Conservation (phyloP, 2,888 invertebrate species). For the Bellardia pandia region DNA sequence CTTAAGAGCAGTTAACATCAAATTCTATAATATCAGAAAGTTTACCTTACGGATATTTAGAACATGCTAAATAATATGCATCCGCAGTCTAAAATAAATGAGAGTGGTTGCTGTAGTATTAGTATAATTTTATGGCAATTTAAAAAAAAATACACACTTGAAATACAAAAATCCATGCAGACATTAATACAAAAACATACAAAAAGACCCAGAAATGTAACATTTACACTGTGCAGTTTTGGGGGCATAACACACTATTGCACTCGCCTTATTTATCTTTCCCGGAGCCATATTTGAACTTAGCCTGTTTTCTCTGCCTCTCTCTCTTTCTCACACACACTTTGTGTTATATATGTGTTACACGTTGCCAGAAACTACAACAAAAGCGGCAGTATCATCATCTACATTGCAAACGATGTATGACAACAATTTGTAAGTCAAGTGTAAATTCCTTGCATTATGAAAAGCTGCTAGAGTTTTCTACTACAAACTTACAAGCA, state of each 20-base stretch:
- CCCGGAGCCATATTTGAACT: conserved; percentile 64
- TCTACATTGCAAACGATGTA: conserved; percentile 55
- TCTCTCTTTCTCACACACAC: not conserved
- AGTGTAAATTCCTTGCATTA: conserved; percentile 70
- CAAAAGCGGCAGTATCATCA: conserved; percentile 36
- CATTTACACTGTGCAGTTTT: conserved; percentile 19
- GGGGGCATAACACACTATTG: conserved; percentile 21
- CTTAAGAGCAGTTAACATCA: conserved; percentile 35
- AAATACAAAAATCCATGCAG: not conserved
- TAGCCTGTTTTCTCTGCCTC: conserved; percentile 39
- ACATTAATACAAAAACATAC: not conserved
- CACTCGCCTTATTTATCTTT: conserved; percentile 59
- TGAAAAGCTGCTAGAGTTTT: conserved; percentile 53
- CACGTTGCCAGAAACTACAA: conserved; percentile 13
- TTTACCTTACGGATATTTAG: conserved; percentile 60
- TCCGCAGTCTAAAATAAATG: conserved; percentile 51
- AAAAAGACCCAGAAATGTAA: conserved; percentile 7
- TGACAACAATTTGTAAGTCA: conserved; percentile 71
- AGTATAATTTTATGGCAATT: conserved; percentile 52
- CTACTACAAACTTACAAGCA: conserved; percentile 3
- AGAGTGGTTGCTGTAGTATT: conserved; percentile 19
- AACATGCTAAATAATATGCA: conserved; percentile 49
- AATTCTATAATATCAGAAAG: conserved; percentile 42
- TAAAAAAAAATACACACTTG: not conserved
- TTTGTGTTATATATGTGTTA: conserved; percentile 5